Base-by-base conservation (phyloP, 2,113 vertebrate species). In the Buteo buteo region DNA sequence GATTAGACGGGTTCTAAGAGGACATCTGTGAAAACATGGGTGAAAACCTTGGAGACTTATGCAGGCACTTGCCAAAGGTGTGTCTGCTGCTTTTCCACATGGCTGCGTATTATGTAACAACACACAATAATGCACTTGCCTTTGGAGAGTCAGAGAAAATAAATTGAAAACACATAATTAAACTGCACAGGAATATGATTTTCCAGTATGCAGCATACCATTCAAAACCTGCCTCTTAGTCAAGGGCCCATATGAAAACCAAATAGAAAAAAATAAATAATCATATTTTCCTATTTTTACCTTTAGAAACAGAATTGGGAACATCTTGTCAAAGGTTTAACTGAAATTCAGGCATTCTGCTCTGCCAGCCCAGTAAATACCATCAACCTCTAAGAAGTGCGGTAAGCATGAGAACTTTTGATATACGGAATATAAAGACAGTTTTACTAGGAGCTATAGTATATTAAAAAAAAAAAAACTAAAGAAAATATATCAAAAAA, bases 21-120 rank as follows among this genome's bases (percentile, higher is more conserved):
- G 93, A 94, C 93, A 95, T 94, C 86, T 96, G 95, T 94, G 93
- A 84, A 96, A 96, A 90, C 55, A 94, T 22, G 90, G 59, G 42
- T 93, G 94, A 89, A 96, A 96, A 82, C 77, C 91, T 81, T 82
- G 34, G 57, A 92, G 47, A 54, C 9, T 78, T 58, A 18, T 0
- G 3, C 52, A 88, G 74, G 28, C 81, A 52, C 47, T 96, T 88
- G 66, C 72, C 90, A 82, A 89, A 88, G 82, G 92, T 90, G 91
- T 86, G 72, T 82, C 84, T 91, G 69, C 72, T 73, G 44, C 73
- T 59, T 96, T 93, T 82, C 79, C 92, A 85, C 83, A 86, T 76
- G 74, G 38, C 62, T 93, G 54, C 20, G 17, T 86, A 93, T 97
- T 93, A 90, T 61, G 66, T 73, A 97, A 94, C 6, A 11, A 80